Evolutionary conservation across 2,797 vertebrate species (phyloP).

Genomic region (Myotis findleyi): DNA sequence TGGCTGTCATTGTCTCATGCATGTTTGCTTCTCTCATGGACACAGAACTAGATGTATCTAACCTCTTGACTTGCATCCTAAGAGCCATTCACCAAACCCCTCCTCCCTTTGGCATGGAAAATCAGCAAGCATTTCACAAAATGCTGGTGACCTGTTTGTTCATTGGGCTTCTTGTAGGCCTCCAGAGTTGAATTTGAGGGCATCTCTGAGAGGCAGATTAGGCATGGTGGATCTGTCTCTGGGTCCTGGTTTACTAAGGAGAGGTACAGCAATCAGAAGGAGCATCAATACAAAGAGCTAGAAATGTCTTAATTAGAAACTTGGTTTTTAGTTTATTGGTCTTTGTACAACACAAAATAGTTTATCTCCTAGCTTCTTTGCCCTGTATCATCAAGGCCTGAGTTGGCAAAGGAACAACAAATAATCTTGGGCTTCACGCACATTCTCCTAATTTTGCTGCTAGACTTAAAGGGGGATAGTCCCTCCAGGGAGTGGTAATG

Average conservation of each 20-base stretch:
- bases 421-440: not conserved
- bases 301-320: rapidly evolving
- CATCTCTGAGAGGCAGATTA: no score
- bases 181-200: not conserved
- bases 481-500: rapidly evolving
- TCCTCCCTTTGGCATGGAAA: not conserved
- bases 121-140: not conserved
- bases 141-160: rapidly evolving
- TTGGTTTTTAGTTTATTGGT: not conserved
- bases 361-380: not conserved
- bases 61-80: not conserved
- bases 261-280: not conserved
- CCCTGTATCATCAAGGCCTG: not conserved
- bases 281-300: no score
- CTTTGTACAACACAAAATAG: not conserved
- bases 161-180: rapidly evolving
- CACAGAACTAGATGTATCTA: rapidly evolving
- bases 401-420: not conserved
- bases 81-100: rapidly evolving
- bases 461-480: not conserved
- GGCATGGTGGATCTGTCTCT: not conserved
- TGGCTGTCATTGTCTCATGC: rapidly evolving
- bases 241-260: rapidly evolving
- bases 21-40: not conserved
- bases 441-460: not conserved